Conservation (phyloP, 2,888 invertebrate species). For the Eupithecia exiguata region DNA sequence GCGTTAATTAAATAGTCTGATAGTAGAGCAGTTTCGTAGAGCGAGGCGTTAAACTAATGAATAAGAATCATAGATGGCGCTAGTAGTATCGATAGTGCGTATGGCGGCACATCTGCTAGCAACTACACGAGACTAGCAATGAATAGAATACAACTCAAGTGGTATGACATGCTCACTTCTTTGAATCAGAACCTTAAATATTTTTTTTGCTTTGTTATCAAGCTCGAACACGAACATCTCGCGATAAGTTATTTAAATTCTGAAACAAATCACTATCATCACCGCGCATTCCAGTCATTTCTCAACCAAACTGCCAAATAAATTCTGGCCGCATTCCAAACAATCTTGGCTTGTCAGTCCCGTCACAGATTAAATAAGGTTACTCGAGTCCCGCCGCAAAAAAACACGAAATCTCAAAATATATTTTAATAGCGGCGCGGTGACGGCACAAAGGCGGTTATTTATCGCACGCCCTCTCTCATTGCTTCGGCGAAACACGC, state of each 20-base stretch:
- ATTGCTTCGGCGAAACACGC: slow-evolving; percentile 74
- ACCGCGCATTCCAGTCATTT: slow-evolving; percentile 25
- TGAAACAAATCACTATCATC: slow-evolving; percentile 21
- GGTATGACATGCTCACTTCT: neutral
- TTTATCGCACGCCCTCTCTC: slow-evolving; percentile 84
- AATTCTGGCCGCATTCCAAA: slow-evolving; percentile 62
- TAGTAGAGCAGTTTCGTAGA: neutral
- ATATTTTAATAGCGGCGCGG: slow-evolving; percentile 81
- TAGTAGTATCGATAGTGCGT: slow-evolving; percentile 17
- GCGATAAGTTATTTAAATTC: slow-evolving; percentile 1
- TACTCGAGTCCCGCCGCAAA: slow-evolving; percentile 61
- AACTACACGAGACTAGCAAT: too few relatives aligned
- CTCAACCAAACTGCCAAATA: slow-evolving; percentile 40
- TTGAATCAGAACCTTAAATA: neutral
- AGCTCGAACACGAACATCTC: neutral
- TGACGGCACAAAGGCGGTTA: slow-evolving; percentile 83
- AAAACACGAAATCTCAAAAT: slow-evolving; percentile 74
- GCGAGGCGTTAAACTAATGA: neutral
- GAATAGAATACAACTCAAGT: neutral
- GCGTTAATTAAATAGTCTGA: too few relatives aligned
- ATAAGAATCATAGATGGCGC: slow-evolving; percentile 34
- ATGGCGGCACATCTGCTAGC: neutral
- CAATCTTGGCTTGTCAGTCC: slow-evolving; percentile 48
- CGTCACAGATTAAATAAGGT: slow-evolving; percentile 15
- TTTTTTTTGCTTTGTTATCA: neutral